Base-by-base conservation (phyloP, 2,797 vertebrate genomes). In the Bufotes viridis region DNA sequence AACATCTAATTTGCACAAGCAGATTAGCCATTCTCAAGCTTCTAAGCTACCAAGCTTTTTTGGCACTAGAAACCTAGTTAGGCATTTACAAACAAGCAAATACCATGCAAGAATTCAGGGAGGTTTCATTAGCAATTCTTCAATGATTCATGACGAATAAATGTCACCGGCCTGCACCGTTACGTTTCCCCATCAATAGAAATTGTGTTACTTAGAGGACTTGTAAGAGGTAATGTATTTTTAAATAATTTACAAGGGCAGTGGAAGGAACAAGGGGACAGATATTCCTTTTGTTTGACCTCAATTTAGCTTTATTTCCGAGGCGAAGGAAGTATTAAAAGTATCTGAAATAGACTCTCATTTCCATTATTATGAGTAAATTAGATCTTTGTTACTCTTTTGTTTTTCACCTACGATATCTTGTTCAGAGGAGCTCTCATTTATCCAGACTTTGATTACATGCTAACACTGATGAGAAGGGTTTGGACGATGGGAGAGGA, bases 241-340 rank as follows among this genome's bases (percentile, higher is more conserved):
- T 72, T 86, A 86, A 89, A 89, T 89, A 86, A 89, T 82, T 86
- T 74, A 82, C 69, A 34, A 81, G 82, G 78, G 78, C 84, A 81
- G 26, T 15, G 55, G 20, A 88, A 85, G 58, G 76, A 63, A 74
- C 49, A 61, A 72, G 20, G 49, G 79, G n/a, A 69, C 24, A 85
- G 57, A 53, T 72, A 70, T 79, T 26, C 42, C 51, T 85, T 42
- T 86, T 89, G 88, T 78, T 81, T 86, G 82, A 82, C 84, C 84
- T 75, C 78, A 69, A 75, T 75, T 76, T 75, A 81, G 42, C 67
- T 81, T 67, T 34, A 85, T 88, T 78, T 85, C 29, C 29, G 51
- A 84, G 65, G 87, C 49, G 78, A 67, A 76, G 8, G 34, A 78
- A 51, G 26, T 20, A 81, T 74, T 49, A 74, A 67, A 60, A 55